phyloP scores from a whole-genome alignment of 2,797 vertebrate species.

The Neosalanx taihuensis region DNA sequence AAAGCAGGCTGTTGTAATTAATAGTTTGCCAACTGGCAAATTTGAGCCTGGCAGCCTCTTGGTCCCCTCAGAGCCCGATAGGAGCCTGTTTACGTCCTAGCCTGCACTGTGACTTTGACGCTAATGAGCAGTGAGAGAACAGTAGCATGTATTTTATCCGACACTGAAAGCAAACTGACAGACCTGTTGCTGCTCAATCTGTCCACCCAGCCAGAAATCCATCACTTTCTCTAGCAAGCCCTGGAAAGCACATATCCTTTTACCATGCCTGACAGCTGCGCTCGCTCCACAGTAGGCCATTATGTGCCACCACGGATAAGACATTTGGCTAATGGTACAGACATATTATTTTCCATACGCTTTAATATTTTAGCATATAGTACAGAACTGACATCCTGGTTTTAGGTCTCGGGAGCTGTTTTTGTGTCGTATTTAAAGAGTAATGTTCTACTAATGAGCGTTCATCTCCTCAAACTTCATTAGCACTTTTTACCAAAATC shows the following conservation, averaged over 20 bases:
- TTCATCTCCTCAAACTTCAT: too few relatives aligned
- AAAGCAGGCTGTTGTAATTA: not conserved
- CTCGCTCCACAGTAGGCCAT: not conserved
- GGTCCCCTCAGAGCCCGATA: not conserved
- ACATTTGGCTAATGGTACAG: not conserved
- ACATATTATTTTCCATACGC: not conserved
- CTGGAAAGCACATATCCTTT: not conserved
- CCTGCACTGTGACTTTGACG: not conserved
- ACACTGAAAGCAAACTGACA: constrained; percentile 3
- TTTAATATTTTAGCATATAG: not conserved
- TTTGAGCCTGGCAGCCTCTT: not conserved
- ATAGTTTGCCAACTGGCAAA: not conserved
- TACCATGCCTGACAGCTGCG: not conserved
- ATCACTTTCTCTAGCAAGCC: not conserved
- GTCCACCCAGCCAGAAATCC: not conserved
- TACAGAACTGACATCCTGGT: not conserved
- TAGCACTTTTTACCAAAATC: too few relatives aligned
- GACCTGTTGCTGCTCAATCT: not conserved
- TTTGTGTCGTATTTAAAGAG: not conserved
- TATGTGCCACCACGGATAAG: not conserved
- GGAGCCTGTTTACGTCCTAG: not conserved
- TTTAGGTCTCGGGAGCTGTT: not conserved
- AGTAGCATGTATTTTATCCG: constrained; percentile 1
- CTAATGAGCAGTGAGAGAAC: not conserved
- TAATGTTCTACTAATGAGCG: not conserved